These are phyloP conservation scores for Eristalis arbustorum DNA, from an alignment of 2,888 invertebrate species.

Conservation along the genomic window DNA sequence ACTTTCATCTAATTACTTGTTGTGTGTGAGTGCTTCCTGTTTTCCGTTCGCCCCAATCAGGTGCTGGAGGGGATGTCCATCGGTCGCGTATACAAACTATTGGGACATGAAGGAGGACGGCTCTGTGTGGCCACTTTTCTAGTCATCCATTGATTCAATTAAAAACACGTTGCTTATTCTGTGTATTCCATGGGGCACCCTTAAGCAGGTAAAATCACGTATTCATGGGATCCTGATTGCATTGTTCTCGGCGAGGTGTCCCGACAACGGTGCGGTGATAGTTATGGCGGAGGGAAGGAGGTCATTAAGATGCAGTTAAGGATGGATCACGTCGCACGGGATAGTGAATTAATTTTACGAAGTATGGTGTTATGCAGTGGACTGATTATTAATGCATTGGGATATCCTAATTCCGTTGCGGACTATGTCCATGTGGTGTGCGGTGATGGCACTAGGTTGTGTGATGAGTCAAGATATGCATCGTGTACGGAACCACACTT, in stretches of 20 bases:
- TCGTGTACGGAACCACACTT: not conserved
- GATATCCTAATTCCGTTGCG: not conserved
- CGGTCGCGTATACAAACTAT: conserved; percentile 9
- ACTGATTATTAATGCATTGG: not conserved
- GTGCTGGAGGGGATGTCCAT: conserved; percentile 23
- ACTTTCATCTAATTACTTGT: conserved; percentile 65
- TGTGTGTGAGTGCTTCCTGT: conserved; percentile 58
- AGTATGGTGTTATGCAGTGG: not conserved
- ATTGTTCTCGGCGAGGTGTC: not conserved
- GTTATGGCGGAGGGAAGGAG: not conserved
- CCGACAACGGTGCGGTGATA: not conserved
- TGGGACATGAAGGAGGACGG: not conserved
- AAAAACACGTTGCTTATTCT: conserved; percentile 16
- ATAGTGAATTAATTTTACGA: conserved; percentile 7
- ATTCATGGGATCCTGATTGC: conserved; percentile 27
- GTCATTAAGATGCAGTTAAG: conserved; percentile 2
- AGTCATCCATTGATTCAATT: conserved; percentile 47
- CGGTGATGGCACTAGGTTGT: not conserved
- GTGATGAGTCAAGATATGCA: not conserved
- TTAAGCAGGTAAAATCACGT: conserved; percentile 23
- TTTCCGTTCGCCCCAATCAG: conserved; percentile 21
- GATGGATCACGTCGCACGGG: not conserved
- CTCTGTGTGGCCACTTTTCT: conserved; percentile 15
- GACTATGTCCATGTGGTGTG: not conserved
- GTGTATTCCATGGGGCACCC: not conserved